Conservation (phyloP, 2,888 invertebrate genomes). For the Andrena bucephala region DNA sequence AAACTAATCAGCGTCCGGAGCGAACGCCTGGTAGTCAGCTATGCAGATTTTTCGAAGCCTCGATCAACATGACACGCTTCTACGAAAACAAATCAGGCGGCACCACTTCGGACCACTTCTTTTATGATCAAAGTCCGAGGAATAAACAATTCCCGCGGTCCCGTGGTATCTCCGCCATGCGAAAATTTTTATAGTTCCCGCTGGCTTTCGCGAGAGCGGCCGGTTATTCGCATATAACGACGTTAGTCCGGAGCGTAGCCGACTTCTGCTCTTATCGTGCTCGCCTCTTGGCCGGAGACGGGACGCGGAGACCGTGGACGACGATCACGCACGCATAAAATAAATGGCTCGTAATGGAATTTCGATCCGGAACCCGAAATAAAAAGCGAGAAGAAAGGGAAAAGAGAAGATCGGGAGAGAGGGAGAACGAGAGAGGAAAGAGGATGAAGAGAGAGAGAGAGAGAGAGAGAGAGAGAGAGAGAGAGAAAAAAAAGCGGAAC, state of each 20-base stretch:
- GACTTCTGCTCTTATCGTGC: slow-evolving; percentile 66
- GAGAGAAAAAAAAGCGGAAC: slow-evolving; percentile 52
- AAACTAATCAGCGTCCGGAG: background rate
- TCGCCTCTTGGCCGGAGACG: slow-evolving; percentile 48
- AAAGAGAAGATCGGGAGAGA: slow-evolving; percentile 46
- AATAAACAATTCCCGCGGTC: slow-evolving; percentile 45
- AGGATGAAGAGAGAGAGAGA: slow-evolving; percentile 45
- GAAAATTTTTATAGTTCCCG: slow-evolving; percentile 58
- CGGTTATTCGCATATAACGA: slow-evolving; percentile 69
- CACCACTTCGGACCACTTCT: background rate
- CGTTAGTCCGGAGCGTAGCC: slow-evolving; percentile 57
- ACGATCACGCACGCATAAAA: slow-evolving; percentile 76
- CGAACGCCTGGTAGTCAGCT: background rate
- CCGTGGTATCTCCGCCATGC: slow-evolving; percentile 22
- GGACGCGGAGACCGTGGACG: slow-evolving; percentile 57
- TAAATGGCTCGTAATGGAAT: slow-evolving; percentile 82
- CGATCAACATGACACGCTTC: background rate
- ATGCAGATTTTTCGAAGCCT: background rate
- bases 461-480: slow-evolving; percentile 22
- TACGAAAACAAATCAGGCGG: background rate
- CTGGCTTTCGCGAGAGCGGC: slow-evolving; percentile 43
- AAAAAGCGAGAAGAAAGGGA: slow-evolving; percentile 55
- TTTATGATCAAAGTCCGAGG: slow-evolving; percentile 3
- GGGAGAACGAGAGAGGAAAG: slow-evolving; percentile 53
- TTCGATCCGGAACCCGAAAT: slow-evolving; percentile 73